Base-by-base conservation (phyloP, 2,888 invertebrate species). In the Microctonus aethiopoides region DNA sequence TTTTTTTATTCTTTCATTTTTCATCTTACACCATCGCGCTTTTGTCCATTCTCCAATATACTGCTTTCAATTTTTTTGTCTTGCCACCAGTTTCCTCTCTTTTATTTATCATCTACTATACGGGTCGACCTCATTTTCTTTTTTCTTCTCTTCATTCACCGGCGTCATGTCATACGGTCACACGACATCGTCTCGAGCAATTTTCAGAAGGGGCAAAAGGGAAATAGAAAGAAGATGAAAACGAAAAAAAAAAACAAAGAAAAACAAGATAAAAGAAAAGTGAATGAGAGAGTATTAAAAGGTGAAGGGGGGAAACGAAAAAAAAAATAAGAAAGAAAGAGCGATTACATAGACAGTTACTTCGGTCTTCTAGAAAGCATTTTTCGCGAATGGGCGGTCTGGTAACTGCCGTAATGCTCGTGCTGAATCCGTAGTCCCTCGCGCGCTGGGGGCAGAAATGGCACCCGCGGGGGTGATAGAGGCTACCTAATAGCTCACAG, bases 401-500 rank as follows among this genome's bases (percentile, higher is more conserved):
- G 76, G 78, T 79, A 80, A 80, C 79, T 76, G 77, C 76, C 77
- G 80, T 83, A 84, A 84, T 83, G 82, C 77, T 78, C 77, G 76
- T 80, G 80, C 81, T 80, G 82, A 83, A 84, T 81, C 80, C 78
- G 76, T 78, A 77, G 72, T 66, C 64, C 74, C 72, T 73, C 70
- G 60, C 75, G 74, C 67, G 67, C 69, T 73, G 76, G 74, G 78
- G 81, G 78, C 74, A 75, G 81, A 80, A 87, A 89, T 87, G 87
- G 87, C 87, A 84, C 89, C 88, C 88, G 79, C 81, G 84, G 88
- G 89, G 86, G 88, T 87, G 87, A 89, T 89, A 87, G 87, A 86
- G 83, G 84, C 89, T 89, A 89, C 89, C 90, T 90, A 91, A 91
- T 91, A 90, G 90, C 90, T 89, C 88, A 88, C 89, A 89, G 90